Base-by-base conservation (phyloP, 2,113 vertebrate species). In the Lethenteron reissneri region DNA sequence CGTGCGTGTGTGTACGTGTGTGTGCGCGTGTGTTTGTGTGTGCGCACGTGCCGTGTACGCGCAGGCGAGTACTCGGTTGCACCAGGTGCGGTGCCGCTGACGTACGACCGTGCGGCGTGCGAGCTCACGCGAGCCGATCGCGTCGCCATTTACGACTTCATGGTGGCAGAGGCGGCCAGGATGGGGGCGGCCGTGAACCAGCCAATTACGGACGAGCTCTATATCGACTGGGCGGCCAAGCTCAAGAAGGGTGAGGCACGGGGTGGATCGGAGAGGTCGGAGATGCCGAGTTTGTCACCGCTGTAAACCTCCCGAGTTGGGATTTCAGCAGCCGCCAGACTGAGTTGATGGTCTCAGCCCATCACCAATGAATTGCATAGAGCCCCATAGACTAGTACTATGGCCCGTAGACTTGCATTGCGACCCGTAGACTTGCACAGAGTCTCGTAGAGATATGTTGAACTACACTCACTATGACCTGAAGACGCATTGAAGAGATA, bases 171-270 rank as follows among this genome's bases (percentile, higher is more conserved):
- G 0, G 72, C 77, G 13, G 74, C 74, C 0, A 41, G 41, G 41
- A 41, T 41, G 41, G 41, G 41, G 41, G 41, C 41, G 41, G 41
- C 41, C 41, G 41, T 7, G 41, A 41, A 5, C 41, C 41, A 41
- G 41, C 41, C 41, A 41, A 41, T 41, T 5, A 41, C 41, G 6
- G 80, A 82, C 1, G 92, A 97, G 73, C 87, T 99, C 60, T 97
- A 96, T 12, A 86, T 95, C 71, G 94, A 99, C 77, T 78, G 96
- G 82, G 89, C 92, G 75, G 88, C 89, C 1, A 97, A 96, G 80
- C 83, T 99, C 58, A 88, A 86, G 56, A 89, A 85, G 83, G 86
- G 94, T 95, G 76, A 76, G 79, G n/a, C 9, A 25, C 64, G 25
- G n/a, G 64, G 64, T 10, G n/a, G n/a, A 17, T n/a, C 64, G 2